Evolutionary conservation across 2,797 vertebrate species (phyloP).

Genomic region (Orientallactaga sibirica): DNA sequence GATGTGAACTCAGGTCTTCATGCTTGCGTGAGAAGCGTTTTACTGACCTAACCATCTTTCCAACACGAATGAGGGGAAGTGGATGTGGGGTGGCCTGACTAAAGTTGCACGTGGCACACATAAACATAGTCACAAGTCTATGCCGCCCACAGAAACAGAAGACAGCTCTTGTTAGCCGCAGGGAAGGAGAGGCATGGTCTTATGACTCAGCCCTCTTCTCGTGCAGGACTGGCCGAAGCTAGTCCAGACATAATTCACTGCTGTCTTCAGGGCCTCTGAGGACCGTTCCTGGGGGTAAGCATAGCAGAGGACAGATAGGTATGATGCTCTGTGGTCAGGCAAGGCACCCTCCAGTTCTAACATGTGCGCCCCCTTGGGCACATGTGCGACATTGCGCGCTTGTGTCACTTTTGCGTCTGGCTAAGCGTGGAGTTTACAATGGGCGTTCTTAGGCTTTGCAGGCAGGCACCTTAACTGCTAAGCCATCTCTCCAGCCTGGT

Average conservation of each 20-base stretch:
- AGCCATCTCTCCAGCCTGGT: no score
- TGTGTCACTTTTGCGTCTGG: no score
- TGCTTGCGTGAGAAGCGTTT: no score
- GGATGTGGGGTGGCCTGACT: not conserved
- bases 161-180: not conserved
- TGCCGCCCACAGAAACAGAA: not conserved
- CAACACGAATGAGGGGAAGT: not conserved
- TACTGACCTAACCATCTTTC: no score
- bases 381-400: no score
- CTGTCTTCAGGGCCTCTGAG: not conserved
- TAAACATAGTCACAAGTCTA: not conserved
- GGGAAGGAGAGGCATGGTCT: not conserved
- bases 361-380: no score
- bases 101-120: not conserved
- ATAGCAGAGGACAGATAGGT: no score
- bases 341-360: not conserved
- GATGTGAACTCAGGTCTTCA: no score
- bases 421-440: no score
- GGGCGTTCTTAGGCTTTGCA: no score
- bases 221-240: not conserved
- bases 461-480: no score
- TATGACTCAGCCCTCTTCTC: not conserved
- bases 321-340: not conserved
- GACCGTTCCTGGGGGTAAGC: not conserved
- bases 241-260: not conserved